Conservation (phyloP, 2,797 vertebrate species). For the Amblyopsis hoosieri region DNA sequence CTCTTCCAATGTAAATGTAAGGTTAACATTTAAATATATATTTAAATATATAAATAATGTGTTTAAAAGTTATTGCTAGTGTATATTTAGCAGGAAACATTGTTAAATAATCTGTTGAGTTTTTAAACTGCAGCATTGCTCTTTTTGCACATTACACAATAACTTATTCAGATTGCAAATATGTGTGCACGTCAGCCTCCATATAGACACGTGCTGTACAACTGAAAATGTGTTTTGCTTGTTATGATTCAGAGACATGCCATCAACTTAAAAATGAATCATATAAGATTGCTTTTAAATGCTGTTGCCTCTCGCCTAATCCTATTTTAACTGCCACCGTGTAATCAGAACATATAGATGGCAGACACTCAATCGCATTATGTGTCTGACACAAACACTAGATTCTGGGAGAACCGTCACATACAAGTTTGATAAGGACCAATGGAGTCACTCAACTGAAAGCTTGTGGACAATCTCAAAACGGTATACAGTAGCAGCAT, state of each 20-base stretch:
- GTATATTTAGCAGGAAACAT: no score
- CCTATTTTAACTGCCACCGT: slow-evolving; percentile 24
- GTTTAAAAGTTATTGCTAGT: no score
- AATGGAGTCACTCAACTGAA: slow-evolving; percentile 33
- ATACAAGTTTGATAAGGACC: slow-evolving; percentile 27
- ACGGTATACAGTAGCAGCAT: background rate
- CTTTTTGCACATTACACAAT: no score
- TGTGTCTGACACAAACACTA: slow-evolving; percentile 19
- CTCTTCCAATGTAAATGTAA: no score
- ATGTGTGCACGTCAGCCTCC: slow-evolving; percentile 1
- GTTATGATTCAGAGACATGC: slow-evolving; percentile 3
- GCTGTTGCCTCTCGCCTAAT: slow-evolving; percentile 31
- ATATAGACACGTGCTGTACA: no score
- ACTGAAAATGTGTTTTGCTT: background rate
- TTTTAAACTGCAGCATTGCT: no score
- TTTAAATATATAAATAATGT: no score
- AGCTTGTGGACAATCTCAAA: slow-evolving; percentile 27
- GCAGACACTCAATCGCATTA: slow-evolving; percentile 24
- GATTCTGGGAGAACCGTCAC: slow-evolving; percentile 13
- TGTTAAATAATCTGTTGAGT: no score
- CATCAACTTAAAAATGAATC: slow-evolving; percentile 21
- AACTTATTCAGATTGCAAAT: background rate
- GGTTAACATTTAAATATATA: no score
- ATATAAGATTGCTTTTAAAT: slow-evolving; percentile 29
- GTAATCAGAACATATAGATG: slow-evolving; percentile 37